Conservation (phyloP, 2,888 invertebrate genomes). For the Lypha dubia region DNA sequence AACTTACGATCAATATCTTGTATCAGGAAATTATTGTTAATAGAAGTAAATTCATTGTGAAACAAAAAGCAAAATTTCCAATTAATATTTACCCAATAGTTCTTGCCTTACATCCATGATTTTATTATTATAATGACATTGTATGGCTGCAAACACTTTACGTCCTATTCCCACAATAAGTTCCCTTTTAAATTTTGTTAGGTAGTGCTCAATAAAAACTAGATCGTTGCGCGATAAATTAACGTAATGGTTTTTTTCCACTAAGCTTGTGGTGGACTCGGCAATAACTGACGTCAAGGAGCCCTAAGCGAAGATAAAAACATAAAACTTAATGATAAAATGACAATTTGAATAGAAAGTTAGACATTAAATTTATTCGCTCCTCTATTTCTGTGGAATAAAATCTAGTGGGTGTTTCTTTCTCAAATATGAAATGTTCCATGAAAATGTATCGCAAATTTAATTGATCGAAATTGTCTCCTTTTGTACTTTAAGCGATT, state of each 20-base stretch:
- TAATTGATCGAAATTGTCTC: too few relatives aligned
- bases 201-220: slow-evolving; percentile 81
- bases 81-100: slow-evolving; percentile 75
- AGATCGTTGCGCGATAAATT: slow-evolving; percentile 77
- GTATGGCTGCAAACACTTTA: slow-evolving; percentile 80
- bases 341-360: too few relatives aligned
- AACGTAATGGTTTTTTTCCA: slow-evolving; percentile 73
- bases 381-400: not conserved
- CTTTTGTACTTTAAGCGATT: too few relatives aligned
- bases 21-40: slow-evolving; percentile 3
- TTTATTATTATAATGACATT: slow-evolving; percentile 79
- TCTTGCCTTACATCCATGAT: slow-evolving; percentile 79
- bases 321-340: too few relatives aligned
- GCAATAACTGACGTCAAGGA: slow-evolving; percentile 80
- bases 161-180: slow-evolving; percentile 80
- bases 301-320: slow-evolving; percentile 73
- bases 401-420: not conserved
- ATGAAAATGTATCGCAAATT: too few relatives aligned
- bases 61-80: too few relatives aligned
- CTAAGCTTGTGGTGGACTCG: slow-evolving; percentile 74
- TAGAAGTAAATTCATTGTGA: not conserved
- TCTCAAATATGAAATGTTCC: too few relatives aligned
- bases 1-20: slow-evolving; percentile 79
- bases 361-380: not conserved
- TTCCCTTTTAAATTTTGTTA: slow-evolving; percentile 81